Conservation (phyloP, 92 coral and sea anemone genomes). For the Umimayanthus chanpuru region DNA sequence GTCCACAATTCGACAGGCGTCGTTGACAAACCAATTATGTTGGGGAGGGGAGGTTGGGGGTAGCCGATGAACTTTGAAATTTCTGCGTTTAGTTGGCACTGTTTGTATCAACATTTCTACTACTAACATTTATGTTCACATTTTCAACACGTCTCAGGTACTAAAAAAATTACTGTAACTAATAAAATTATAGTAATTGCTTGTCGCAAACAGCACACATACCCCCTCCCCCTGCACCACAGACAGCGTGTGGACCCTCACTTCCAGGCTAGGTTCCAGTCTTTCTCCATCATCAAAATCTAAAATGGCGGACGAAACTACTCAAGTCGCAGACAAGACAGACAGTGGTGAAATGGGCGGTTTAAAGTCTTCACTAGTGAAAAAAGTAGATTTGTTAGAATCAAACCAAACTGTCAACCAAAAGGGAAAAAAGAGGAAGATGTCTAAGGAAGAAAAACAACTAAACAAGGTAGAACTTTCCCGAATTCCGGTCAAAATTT, state of each 20-base stretch:
- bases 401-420: neutral
- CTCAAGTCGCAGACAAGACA: neutral
- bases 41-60: slow-evolving; percentile 9
- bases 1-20: slow-evolving; percentile 21
- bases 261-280: slow-evolving; percentile 32
- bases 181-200: too few species aligned
- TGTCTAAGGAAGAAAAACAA: slow-evolving; percentile 54
- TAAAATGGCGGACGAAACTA: slow-evolving; percentile 59
- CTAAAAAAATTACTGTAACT: too few species aligned
- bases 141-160: neutral
- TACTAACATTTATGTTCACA: too few species aligned
- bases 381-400: neutral
- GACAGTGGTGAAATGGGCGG: neutral
- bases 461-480: slow-evolving; percentile 38
- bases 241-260: too few species aligned
- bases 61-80: neutral
- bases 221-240: too few species aligned
- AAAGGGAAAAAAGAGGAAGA: slow-evolving; percentile 55
- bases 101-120: neutral
- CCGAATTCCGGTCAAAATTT: too few species aligned
- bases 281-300: neutral
- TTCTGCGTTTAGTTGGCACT: neutral
- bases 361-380: neutral
- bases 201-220: too few species aligned
- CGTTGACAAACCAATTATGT: neutral